A percentile compares a stretch with the other conserved stretches of the same genome.
Conservation (phyloP, 1,140 invertebrate genomes). For the Drosophila dunni region DNA sequence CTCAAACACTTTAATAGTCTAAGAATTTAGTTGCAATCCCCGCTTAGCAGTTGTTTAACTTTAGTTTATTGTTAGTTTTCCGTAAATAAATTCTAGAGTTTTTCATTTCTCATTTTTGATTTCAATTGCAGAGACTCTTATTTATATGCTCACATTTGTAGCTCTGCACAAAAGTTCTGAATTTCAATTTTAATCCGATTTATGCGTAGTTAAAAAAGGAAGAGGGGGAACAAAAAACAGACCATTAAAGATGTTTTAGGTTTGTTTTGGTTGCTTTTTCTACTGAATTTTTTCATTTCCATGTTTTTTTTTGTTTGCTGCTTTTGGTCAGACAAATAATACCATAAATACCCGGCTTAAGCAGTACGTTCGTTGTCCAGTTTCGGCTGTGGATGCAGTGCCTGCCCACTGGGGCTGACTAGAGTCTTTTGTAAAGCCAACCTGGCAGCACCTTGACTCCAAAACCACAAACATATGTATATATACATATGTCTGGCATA, state of each 20-base stretch:
- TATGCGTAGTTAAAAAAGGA: conserved; percentile 30
- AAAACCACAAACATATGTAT: conserved; percentile 35
- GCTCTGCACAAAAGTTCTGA: conserved; percentile 7
- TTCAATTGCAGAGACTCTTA: not conserved
- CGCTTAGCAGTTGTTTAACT: not conserved
- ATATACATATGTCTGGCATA: not conserved
- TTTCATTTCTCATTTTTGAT: not conserved
- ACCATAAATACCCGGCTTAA: conserved; percentile 52
- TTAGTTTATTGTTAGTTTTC: conserved; percentile 5
- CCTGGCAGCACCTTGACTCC: conserved; percentile 45
- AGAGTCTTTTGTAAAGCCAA: conserved; percentile 34
- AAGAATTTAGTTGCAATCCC: not conserved
- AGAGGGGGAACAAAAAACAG: conserved; percentile 54
- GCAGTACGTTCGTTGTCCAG: conserved; percentile 4
- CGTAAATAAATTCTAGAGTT: conserved; percentile 6
- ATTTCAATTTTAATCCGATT: conserved; percentile 70
- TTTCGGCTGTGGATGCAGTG: not conserved
- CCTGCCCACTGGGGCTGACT: conserved; percentile 1
- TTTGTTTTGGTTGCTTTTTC: conserved; percentile 7
- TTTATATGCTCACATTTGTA: not conserved
- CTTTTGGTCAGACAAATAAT: conserved; percentile 14
- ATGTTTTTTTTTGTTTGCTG: not conserved
- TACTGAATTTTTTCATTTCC: not conserved
- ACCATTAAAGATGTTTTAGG: conserved; percentile 48
- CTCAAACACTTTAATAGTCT: too few species aligned